Percentiles rank a stretch among this genome's conserved stretches.
These are phyloP conservation scores for Autographa gamma DNA, from an alignment of 2,888 invertebrate genomes.

Conservation along the genomic window DNA sequence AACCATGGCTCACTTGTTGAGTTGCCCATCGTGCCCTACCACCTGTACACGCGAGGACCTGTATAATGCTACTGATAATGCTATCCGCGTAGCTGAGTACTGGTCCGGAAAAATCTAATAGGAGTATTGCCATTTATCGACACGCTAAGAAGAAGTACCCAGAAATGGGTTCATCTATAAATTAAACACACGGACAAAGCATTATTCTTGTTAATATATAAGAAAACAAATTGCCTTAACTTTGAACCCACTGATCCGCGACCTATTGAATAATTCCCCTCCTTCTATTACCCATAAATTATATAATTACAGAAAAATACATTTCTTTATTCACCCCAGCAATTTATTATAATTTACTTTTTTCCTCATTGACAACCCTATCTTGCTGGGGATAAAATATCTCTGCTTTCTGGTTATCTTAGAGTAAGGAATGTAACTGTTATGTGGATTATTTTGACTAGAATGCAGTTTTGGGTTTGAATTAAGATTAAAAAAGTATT, in stretches of 20 bases:
- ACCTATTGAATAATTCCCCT: background rate
- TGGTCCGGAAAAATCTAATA: too few relatives aligned
- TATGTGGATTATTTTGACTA: slow-evolving; percentile 21
- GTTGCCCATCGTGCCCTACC: too few relatives aligned
- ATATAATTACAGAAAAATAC: slow-evolving; percentile 20
- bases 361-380: slow-evolving; percentile 39
- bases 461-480: background rate
- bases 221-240: slow-evolving; percentile 1
- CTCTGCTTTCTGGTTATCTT: slow-evolving; percentile 34
- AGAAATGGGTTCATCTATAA: background rate
- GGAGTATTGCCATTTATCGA: too few relatives aligned
- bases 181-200: background rate
- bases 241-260: background rate
- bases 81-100: too few relatives aligned
- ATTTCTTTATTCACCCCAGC: slow-evolving; percentile 29
- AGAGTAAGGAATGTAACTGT: slow-evolving; percentile 29
- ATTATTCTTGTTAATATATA: background rate
- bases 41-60: too few relatives aligned
- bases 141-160: too few relatives aligned
- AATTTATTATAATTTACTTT: slow-evolving; percentile 50
- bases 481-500: background rate
- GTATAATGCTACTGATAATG: too few relatives aligned
- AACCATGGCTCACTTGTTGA: too few relatives aligned
- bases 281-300: slow-evolving; percentile 18
- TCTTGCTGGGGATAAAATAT: slow-evolving; percentile 39